These are phyloP conservation scores for Argyra leucocephala DNA, from an alignment of 2,888 invertebrate species.

Conservation along the genomic window DNA sequence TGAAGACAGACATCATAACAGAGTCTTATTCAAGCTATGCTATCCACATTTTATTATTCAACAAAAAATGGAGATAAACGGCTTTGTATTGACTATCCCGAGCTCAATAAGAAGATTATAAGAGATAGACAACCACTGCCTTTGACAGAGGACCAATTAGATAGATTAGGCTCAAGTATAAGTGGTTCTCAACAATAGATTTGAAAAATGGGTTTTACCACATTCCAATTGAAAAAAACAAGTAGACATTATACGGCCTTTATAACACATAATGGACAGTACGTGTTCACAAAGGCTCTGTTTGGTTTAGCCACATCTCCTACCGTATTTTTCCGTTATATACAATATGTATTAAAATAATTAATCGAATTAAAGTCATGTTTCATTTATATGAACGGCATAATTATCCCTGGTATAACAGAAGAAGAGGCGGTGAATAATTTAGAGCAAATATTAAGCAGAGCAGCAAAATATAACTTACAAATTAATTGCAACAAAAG, in stretches of 20 bases:
- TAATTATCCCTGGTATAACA: slow-evolving; percentile 25
- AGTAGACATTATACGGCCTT: slow-evolving; percentile 31
- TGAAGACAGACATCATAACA: too few species aligned
- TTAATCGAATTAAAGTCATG: slow-evolving; percentile 19
- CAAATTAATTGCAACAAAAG: slow-evolving; percentile 23
- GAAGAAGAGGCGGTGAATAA: slow-evolving; percentile 19
- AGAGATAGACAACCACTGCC: slow-evolving; percentile 21
- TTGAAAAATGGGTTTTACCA: background rate
- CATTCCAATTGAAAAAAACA: slow-evolving; percentile 11
- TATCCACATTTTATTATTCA: too few species aligned
- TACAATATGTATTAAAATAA: slow-evolving; percentile 25
- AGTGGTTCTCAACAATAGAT: slow-evolving; percentile 30
- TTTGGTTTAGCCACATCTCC: slow-evolving; percentile 37
- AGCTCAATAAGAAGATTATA: background rate
- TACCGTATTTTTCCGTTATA: slow-evolving; percentile 28
- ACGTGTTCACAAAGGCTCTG: slow-evolving; percentile 30
- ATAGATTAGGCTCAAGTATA: slow-evolving; percentile 27
- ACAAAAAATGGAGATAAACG: too few species aligned
- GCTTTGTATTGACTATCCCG: too few species aligned
- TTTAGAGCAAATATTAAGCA: slow-evolving; percentile 18
- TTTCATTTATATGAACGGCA: slow-evolving; percentile 29
- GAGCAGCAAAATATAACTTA: slow-evolving; percentile 17
- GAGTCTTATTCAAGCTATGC: too few species aligned
- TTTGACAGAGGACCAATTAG: slow-evolving; percentile 30
- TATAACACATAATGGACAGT: slow-evolving; percentile 31